Evolutionary conservation across 2,888 invertebrate species (phyloP).

Genomic region (Thalpophila matura): DNA sequence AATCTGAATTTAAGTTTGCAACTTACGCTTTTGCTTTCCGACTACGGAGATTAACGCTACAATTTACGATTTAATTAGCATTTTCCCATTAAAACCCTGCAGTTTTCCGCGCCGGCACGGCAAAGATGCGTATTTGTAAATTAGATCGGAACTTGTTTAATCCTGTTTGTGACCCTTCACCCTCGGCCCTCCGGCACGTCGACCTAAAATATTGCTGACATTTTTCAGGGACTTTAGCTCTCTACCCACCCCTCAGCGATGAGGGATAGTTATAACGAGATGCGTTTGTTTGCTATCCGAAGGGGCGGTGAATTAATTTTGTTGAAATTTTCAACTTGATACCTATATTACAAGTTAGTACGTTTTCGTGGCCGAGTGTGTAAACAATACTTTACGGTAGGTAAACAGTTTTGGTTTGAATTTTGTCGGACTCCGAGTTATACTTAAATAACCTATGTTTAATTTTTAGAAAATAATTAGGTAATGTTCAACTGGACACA

Average conservation of each 20-base stretch:
- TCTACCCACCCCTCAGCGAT: conserved; percentile 51
- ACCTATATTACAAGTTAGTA: conserved; percentile 35
- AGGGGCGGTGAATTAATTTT: conserved; percentile 61
- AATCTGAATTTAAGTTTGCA: neutral
- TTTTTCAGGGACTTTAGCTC: conserved; percentile 80
- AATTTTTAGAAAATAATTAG: conserved; percentile 10
- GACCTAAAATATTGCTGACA: conserved; percentile 80
- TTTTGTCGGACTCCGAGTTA: conserved; percentile 14
- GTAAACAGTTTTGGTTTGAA: conserved; percentile 29
- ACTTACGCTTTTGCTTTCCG: conserved; percentile 2
- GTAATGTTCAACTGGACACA: too few species aligned
- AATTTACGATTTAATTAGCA: conserved; percentile 46
- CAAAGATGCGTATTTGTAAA: conserved; percentile 68
- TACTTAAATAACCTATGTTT: too few species aligned
- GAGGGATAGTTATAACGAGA: conserved; percentile 74
- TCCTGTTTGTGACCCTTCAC: conserved; percentile 66
- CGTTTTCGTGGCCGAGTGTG: conserved; percentile 30
- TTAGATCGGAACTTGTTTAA: conserved; percentile 76
- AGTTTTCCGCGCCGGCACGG: conserved; percentile 9
- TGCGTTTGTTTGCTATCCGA: conserved; percentile 58
- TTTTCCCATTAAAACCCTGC: conserved; percentile 27
- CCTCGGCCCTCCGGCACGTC: conserved; percentile 64
- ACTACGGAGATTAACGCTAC: conserved; percentile 21
- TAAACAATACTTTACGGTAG: conserved; percentile 19
- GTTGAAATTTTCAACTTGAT: conserved; percentile 54